phyloP scores from a whole-genome alignment of 1,140 invertebrate genomes.

The Olivierus martensii region DNA sequence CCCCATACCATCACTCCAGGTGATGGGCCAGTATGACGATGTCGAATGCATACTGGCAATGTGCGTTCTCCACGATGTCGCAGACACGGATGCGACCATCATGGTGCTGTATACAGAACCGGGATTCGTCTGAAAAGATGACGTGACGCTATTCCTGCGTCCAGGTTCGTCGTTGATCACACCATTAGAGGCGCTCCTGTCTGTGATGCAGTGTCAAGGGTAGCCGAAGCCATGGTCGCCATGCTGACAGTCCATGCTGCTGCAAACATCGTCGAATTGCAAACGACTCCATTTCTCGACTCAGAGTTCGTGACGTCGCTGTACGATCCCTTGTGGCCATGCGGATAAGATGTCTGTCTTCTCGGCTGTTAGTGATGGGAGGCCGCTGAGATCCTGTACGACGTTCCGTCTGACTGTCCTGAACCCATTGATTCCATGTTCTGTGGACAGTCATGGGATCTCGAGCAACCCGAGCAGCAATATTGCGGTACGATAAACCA shows the following conservation, averaged over 20 bases:
- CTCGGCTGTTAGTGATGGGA: background rate
- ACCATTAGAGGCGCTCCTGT: background rate
- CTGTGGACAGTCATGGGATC: too few relatives aligned
- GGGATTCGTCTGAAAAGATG: background rate
- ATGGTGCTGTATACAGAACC: background rate
- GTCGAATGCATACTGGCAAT: background rate
- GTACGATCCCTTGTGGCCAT: background rate
- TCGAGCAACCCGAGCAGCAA: too few relatives aligned
- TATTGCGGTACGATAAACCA: too few relatives aligned
- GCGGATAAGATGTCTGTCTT: background rate
- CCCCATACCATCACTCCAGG: too few relatives aligned
- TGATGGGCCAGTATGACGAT: background rate
- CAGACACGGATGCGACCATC: background rate
- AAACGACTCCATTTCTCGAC: too few relatives aligned
- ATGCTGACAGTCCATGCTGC: background rate
- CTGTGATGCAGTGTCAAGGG: background rate
- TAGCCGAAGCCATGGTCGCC: background rate
- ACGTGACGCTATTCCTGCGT: background rate
- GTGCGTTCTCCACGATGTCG: background rate
- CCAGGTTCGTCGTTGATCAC: background rate
- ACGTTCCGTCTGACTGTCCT: too few relatives aligned
- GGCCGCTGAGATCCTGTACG: too few relatives aligned
- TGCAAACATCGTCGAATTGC: background rate
- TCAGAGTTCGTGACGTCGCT: too few relatives aligned
- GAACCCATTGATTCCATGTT: too few relatives aligned